Base-by-base conservation (phyloP, 1,140 invertebrate species). In the Macrostomum lignano region DNA sequence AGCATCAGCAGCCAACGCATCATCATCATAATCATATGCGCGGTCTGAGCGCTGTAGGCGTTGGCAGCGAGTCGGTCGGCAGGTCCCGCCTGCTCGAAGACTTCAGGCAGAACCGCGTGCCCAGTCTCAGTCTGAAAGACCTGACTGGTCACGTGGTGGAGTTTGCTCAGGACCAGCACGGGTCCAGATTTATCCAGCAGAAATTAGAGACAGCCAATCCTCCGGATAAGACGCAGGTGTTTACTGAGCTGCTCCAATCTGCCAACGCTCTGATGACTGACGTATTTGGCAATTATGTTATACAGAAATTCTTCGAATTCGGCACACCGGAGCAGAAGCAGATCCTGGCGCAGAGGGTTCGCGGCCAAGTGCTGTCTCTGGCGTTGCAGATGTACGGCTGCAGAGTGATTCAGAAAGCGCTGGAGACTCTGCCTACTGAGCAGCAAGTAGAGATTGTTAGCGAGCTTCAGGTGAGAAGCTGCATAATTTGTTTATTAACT, bases 341-440 rank as follows among this genome's bases (percentile, higher is more conserved):
- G 14, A 78, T 77, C 3, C 62, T 98, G 40, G 84, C 81, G 14
- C 76, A 84, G 52, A 74, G 81, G 58, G 71, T 81, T 30, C 68
- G 77, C 38, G 86, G 86, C 13, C 79, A 96, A 54, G 91, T 98
- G 15, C 53, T 98, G 37, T 76, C 76, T 25, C 56, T 98, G 39
- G 88, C 91, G 1, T 60, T 96, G 39, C 91, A 98, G 61, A 98
- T 99, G 91, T 98, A 98, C 52, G 91, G 91, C 6, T 98, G 91
- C 52, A 69, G 91, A 25, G 88, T 98, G 0, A 94, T 98, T 44
- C 91, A 99, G 58, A 98, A 99, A 57, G 91, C 91, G 7, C 60
- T 98, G 21, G 91, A 99, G 60, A 86, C 79, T 10, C 88, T 98
- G 47, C 74, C 77, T 7, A 65, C 76, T 7, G 82, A 94, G 46